Base-by-base conservation (phyloP, 2,113 vertebrate genomes). In the Craseonycteris thonglongyai region DNA sequence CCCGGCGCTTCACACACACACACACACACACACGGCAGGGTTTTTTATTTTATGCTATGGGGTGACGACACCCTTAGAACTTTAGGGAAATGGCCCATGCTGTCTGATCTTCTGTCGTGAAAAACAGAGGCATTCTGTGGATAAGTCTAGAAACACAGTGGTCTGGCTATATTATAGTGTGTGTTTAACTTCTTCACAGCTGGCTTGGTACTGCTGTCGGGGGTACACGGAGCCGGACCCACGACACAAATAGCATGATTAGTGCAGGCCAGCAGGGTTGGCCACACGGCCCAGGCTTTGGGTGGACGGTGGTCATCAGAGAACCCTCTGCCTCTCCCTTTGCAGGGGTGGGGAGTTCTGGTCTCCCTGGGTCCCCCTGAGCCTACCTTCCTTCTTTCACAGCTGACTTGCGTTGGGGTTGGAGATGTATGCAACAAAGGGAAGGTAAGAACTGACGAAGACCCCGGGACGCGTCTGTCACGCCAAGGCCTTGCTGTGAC, bases 361-460 rank as follows among this genome's bases (percentile, higher is more conserved):
- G n/a, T 51, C 35, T 86, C 35, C 40, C 38, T 12, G 7, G 30
- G 12, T 18, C 54, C 79, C 47, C 30, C 56, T 69, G 35, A 95
- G 35, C 38, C 54, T 49, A 5, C 38, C 18, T 89, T 83, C 47
- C 38, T 97, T 97, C 85, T 96, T 96, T 98, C 97, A 38, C 98
- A 99, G 99, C 98, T 99, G 94, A 99, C 99, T 0, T 99, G 99
- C 8, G 99, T 99, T 58, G 98, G 99, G 0, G 99, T 99, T 65
- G 99, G 99, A 97, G 99, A 99, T 54, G 97, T 99, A 5, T 99
- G 99, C 97, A 99, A 99, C 93, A 99, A 99, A 98, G 99, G 99
- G 95, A 99, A 99, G 99, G 99, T 99, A 97, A 98, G 98, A 75
- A 65, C 33, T 63, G 12, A 8, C 35, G 5, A 21, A 65, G 18